Percentiles rank a stretch among this genome's conserved stretches.
Evolutionary conservation across 2,888 invertebrate species (phyloP).

Genomic region (Allophyes oxyacanthae): DNA sequence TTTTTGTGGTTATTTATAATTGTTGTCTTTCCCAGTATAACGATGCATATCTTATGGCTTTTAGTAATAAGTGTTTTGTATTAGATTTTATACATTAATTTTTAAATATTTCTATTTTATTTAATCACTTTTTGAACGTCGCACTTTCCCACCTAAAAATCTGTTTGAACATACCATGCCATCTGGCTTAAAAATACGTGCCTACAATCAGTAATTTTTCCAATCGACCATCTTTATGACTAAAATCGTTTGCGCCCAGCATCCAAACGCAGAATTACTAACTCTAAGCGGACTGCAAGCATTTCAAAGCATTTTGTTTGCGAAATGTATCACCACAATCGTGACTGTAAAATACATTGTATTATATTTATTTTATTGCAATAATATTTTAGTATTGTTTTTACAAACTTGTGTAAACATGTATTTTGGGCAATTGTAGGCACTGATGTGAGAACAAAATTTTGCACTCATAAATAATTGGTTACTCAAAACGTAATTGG

Average conservation of each 20-base stretch:
- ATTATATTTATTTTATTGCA: no score
- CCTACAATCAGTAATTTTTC: no score
- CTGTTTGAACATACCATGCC: constrained; percentile 11
- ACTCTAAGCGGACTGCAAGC: no score
- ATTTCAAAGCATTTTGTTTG: no score
- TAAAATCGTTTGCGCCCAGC: no score
- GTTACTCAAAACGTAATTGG: not conserved
- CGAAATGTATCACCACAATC: no score
- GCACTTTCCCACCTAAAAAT: constrained; percentile 32
- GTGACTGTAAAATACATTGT: no score
- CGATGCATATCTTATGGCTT: constrained; percentile 58
- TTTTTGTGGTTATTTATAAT: constrained; percentile 70
- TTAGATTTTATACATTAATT: constrained; percentile 46
- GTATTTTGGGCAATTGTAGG: not conserved
- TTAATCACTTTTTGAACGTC: constrained; percentile 54
- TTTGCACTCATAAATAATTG: no score
- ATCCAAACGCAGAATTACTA: no score
- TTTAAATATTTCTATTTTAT: constrained; percentile 11
- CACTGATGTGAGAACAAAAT: no score
- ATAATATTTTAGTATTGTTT: no score
- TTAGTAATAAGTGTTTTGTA: constrained; percentile 57
- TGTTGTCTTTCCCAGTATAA: constrained; percentile 65
- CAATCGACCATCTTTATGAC: no score
- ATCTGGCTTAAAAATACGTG: constrained; percentile 40
- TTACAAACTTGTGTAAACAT: not conserved